phyloP scores from a whole-genome alignment of 2,797 vertebrate species.

The Dallia pectoralis region DNA sequence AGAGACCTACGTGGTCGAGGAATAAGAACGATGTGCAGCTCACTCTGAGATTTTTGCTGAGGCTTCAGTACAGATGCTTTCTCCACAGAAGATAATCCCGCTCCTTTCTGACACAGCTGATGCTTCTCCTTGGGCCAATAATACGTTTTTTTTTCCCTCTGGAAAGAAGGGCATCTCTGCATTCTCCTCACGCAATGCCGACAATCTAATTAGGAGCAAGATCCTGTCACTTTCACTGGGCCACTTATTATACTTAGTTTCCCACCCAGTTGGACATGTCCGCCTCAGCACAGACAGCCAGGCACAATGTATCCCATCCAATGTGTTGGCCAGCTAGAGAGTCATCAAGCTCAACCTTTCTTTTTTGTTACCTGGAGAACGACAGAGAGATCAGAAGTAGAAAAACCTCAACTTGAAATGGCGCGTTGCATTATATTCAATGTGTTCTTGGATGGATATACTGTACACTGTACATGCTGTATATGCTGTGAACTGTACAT shows the following conservation, averaged over 20 bases:
- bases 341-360: constrained; percentile 26
- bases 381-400: neutral
- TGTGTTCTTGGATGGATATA: neutral
- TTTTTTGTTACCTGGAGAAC: neutral
- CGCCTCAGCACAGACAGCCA: constrained; percentile 14
- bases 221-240: constrained; percentile 72
- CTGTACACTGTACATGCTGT: too few relatives aligned
- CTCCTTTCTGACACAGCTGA: constrained; percentile 17
- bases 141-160: constrained; percentile 34
- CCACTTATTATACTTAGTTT: constrained; percentile 60
- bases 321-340: constrained; percentile 18
- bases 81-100: constrained; percentile 1
- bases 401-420: neutral
- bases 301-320: constrained; percentile 22
- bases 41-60: neutral
- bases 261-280: constrained; percentile 28
- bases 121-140: constrained; percentile 17
- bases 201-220: constrained; percentile 74
- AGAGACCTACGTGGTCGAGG: neutral
- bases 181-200: constrained; percentile 47
- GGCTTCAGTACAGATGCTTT: neutral
- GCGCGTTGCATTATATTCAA: neutral
- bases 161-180: neutral
- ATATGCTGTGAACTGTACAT: too few relatives aligned
- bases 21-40: neutral